These are phyloP conservation scores for Neoaliturus tenellus DNA, from an alignment of 2,888 invertebrate genomes.

Conservation along the genomic window DNA sequence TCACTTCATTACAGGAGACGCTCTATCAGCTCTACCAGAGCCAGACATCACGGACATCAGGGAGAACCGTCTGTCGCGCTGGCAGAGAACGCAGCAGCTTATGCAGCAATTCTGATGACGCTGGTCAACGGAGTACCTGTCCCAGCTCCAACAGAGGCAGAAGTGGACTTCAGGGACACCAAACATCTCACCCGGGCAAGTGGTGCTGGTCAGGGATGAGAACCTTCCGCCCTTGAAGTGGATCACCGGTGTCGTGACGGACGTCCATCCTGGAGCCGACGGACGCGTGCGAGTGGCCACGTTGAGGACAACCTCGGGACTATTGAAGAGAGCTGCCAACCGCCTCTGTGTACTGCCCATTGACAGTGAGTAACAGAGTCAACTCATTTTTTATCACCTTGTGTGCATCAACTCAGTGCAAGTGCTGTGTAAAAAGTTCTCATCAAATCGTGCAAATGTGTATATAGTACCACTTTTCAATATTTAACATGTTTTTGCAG, in stretches of 20 bases:
- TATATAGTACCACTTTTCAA: no score
- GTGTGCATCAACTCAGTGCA: no score
- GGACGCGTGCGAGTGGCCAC: constrained; percentile 60
- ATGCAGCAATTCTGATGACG: constrained; percentile 64
- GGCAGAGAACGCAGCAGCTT: constrained; percentile 61
- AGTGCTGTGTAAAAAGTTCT: no score
- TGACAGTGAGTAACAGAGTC: no score
- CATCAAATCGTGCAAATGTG: no score
- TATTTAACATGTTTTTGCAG: no score
- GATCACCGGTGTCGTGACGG: constrained; percentile 57
- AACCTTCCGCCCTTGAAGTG: constrained; percentile 59
- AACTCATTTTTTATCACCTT: no score
- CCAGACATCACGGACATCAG: not conserved
- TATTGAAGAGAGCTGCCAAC: constrained; percentile 1
- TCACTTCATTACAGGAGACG: constrained; percentile 32
- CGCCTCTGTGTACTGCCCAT: not conserved
- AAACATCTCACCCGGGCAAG: constrained; percentile 50
- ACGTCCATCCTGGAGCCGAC: constrained; percentile 62
- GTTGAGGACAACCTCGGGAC: constrained; percentile 53
- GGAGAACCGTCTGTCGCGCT: constrained; percentile 15
- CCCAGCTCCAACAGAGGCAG: constrained; percentile 64
- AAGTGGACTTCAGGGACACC: constrained; percentile 61
- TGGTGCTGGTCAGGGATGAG: constrained; percentile 63
- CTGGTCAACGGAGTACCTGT: constrained; percentile 66
- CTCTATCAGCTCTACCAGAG: constrained; percentile 40